Percentiles rank a stretch among this genome's conserved stretches.
Evolutionary conservation across 2,888 invertebrate species (phyloP).

Genomic region (Tipula unca): DNA sequence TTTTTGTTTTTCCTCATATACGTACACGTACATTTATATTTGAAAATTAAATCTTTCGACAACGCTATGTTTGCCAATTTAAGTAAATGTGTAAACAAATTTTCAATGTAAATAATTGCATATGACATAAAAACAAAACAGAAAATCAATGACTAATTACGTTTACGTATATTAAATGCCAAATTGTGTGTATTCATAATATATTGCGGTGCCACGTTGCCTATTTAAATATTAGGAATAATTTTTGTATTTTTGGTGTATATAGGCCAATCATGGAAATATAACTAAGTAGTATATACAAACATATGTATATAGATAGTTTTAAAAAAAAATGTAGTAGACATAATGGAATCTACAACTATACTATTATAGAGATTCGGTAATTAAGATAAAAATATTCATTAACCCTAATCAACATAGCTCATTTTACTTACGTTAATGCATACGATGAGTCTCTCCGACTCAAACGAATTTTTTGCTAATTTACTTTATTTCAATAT

Average conservation of each 20-base stretch:
- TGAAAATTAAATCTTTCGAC: not conserved
- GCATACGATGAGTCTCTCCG: too few species aligned
- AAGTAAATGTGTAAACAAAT: not conserved
- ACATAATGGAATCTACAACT: not conserved
- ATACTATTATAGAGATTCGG: not conserved
- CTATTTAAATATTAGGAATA: not conserved
- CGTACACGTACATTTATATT: not conserved
- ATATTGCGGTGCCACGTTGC: not conserved
- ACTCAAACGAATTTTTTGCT: too few species aligned
- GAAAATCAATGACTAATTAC: slow-evolving; percentile 2
- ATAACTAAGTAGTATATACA: too few species aligned
- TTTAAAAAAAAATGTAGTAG: not conserved
- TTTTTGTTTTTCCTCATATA: not conserved
- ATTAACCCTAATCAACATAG: too few species aligned
- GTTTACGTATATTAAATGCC: not conserved
- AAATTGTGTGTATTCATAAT: too few species aligned
- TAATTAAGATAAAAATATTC: not conserved
- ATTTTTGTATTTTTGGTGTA: not conserved
- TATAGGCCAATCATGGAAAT: too few species aligned
- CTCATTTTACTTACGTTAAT: too few species aligned
- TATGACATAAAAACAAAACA: not conserved
- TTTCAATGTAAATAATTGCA: not conserved
- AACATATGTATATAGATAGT: too few species aligned
- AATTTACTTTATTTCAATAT: too few species aligned
- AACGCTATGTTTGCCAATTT: not conserved